These are phyloP conservation scores for Nomada hirtipes DNA, from an alignment of 2,888 invertebrate species.

Conservation along the genomic window DNA sequence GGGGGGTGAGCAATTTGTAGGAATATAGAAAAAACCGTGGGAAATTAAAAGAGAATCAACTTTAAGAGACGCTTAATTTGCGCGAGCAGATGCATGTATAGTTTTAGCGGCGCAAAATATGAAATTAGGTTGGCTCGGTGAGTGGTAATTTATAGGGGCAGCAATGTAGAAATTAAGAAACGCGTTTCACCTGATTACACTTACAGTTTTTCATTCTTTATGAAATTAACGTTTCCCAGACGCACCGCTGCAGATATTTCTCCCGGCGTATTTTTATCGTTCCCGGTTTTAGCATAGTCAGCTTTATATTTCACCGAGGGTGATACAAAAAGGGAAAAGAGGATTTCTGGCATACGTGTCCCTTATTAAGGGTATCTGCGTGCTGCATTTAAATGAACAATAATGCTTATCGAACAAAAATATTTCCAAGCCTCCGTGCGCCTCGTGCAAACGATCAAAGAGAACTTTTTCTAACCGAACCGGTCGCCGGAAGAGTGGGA, in stretches of 20 bases:
- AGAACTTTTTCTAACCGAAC: background rate
- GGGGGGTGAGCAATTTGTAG: background rate
- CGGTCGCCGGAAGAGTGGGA: no score
- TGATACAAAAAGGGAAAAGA: background rate
- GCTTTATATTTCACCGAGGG: background rate
- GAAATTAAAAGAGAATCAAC: slow-evolving; percentile 20
- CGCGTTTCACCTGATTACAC: slow-evolving; percentile 32
- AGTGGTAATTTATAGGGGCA: slow-evolving; percentile 29
- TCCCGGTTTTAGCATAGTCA: background rate
- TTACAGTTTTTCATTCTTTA: slow-evolving; percentile 44
- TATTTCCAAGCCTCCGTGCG: no score
- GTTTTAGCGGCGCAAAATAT: slow-evolving; percentile 28
- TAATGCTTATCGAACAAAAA: no score
- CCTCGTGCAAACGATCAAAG: background rate
- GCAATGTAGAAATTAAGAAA: slow-evolving; percentile 46
- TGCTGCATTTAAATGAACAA: background rate
- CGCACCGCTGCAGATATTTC: slow-evolving; percentile 5
- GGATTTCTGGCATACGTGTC: slow-evolving; percentile 3
- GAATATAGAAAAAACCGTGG: no score
- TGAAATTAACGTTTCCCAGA: slow-evolving; percentile 44
- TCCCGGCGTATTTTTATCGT: slow-evolving; percentile 24
- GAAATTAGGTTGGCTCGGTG: slow-evolving; percentile 53
- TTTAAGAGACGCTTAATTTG: slow-evolving; percentile 12
- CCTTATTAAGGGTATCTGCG: slow-evolving; percentile 12
- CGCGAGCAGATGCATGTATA: background rate